Base-by-base conservation (phyloP, 2,797 vertebrate genomes). In the Xenopus petersii region DNA sequence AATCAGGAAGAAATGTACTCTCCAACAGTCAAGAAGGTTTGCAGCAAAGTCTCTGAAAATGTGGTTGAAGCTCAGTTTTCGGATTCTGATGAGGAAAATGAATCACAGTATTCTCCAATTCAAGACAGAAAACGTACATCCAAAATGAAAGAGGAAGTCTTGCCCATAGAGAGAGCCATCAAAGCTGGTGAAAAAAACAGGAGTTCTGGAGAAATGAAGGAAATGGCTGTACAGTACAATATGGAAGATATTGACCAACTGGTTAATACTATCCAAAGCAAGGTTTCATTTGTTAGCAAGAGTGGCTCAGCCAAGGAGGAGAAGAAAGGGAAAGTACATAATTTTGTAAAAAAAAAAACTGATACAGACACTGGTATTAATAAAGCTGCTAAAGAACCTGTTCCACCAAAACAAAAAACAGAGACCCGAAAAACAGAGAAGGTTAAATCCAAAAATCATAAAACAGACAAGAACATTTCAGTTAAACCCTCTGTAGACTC, bases 11-110 rank as follows among this genome's bases (percentile, higher is more conserved):
- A 93, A 6, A 89, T 88, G 12, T 93, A 90, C 5, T 87, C 88
- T 0, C 90, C 93, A 0, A 86, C 75, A 0, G 75, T 26, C 0
- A 97, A 95, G 86, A 96, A 92, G 65, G 70, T 88, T 6, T 89
- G 83, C 0, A 89, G 84, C 10, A 80, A 77, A 0, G 13, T 42
- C 74, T 8, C 0, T 83, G 80, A 0, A 75, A 78, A 0, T 54
- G 75, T 0, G 68, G 93, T 92, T 1, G 93, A 89, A 81, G 89
- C 89, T 71, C 85, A 83, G 75, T 93, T 95, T 80, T 96, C 96
- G 0, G 96, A 97, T 55, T 96, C 96, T 0, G 96, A 96, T 0
- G 95, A 88, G 5, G 96, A 94, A 17, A 90, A 86, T 1, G 93
- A 91, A 67, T 91, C 85, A 0, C 92, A 93, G 70, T 88, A 90